Percentiles rank a stretch among this genome's conserved stretches.
phyloP scores from a whole-genome alignment of 1,140 invertebrate species.

The Brachionus koreanus region DNA sequence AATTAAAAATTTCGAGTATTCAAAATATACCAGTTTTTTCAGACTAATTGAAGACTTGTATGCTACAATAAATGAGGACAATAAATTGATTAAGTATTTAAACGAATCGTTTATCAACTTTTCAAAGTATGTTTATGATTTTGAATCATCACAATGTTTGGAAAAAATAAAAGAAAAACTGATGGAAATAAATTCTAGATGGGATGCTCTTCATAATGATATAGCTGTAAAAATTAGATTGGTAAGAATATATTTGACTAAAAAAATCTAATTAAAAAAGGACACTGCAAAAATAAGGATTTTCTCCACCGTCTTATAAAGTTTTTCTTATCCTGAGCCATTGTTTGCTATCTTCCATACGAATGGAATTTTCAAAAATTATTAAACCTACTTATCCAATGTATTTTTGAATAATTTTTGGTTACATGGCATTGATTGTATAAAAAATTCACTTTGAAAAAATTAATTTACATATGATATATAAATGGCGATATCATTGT shows the following conservation, averaged over 20 bases:
- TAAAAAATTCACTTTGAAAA: too few relatives aligned
- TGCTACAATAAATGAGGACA: constrained; percentile 34
- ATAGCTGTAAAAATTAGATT: constrained; percentile 27
- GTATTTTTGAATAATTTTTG: too few relatives aligned
- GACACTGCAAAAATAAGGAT: too few relatives aligned
- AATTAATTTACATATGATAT: too few relatives aligned
- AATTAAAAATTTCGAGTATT: not conserved
- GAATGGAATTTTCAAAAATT: too few relatives aligned
- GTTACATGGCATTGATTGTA: too few relatives aligned
- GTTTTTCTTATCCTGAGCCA: too few relatives aligned
- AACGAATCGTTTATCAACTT: constrained; percentile 39
- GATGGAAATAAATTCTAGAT: not conserved
- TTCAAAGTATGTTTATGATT: constrained; percentile 17
- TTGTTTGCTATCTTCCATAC: too few relatives aligned
- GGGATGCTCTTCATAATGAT: constrained; percentile 33
- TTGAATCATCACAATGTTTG: constrained; percentile 19
- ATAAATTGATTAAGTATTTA: constrained; percentile 36
- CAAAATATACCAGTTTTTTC: constrained; percentile 2
- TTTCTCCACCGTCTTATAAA: too few relatives aligned
- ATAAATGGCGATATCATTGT: too few relatives aligned
- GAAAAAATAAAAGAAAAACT: constrained; percentile 14
- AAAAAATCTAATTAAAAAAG: not conserved
- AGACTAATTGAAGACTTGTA: constrained; percentile 17
- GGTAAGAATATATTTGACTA: constrained; percentile 5
- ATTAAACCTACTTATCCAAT: too few relatives aligned